Base-by-base conservation (phyloP, 1,140 invertebrate species). In the Ericerus pela region DNA sequence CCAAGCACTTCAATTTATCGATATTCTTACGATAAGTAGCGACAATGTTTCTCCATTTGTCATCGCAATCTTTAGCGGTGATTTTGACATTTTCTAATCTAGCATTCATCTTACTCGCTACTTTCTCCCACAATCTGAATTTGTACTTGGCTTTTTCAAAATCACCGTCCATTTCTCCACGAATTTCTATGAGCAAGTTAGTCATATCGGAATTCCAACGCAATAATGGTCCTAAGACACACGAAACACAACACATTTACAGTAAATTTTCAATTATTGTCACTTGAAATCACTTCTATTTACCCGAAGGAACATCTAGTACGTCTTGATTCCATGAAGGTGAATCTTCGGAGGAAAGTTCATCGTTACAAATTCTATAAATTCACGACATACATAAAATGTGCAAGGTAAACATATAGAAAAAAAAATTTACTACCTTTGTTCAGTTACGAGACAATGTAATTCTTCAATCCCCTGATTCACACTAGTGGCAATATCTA, bases 1-100 rank as follows among this genome's bases (percentile, higher is more conserved):
- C 58, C 27, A 38, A 30, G 11, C 30, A 41, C 43, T 59, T 59
- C 16, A 55, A 37, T 43, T 51, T 59, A 36, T 56, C 54, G 8
- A 59, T 43, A 59, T 59, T 59, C 43, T 59, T 59, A 11, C 58
- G 53, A 43, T 59, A 59, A 20, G 58, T 59, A 16, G 54, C 54
- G 0, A 55, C 58, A 27, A 59, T 59, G 53, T 59, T 59, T 38
- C 58, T 55, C 58, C 58, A 59, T 22, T 59, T 59, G 11, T 59
- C 58, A 43, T 59, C 58, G 22, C 58, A 59, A 41, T 55, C 58
- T 56, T 59, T 59, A 43, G 58, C 54, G 4, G 58, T 56, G 2
- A 53, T 51, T 41, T 55, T 56, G 2, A 56, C 37, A 18, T 33
- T 11, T 8, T 41, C 37, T 12, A 58, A 43, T 1, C 26, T n/a